Evolutionary conservation across 2,888 invertebrate genomes (phyloP), one percentile per base, ranked within the genome.

Genomic region (Ichneumon xanthorius): DNA sequence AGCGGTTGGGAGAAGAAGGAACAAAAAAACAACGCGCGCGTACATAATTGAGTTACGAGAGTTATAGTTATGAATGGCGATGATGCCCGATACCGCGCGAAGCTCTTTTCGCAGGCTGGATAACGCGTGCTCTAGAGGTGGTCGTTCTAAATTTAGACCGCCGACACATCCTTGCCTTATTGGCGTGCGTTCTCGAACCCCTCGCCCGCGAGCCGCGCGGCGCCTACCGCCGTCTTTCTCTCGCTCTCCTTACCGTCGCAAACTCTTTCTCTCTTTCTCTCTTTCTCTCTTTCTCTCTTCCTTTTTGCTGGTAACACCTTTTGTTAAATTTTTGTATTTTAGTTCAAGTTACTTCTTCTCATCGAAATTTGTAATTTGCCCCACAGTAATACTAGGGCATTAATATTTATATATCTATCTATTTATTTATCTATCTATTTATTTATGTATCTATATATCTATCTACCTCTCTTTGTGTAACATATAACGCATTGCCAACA

Each of bases 81-180:
- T 19, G 65, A 67, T 40, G 40, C n/a, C 30, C 50, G 65, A 65
- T 76, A 11, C 16, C 65, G 37, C 53, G 48, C 26, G 70, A 9
- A 55, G 55, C 67, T 33, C 14, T 58, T 37, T n/a, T n/a, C 65
- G 65, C 33, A 30, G 16, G 70, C 75, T 65, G 79, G 73, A 75
- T 33, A 71, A 70, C 75, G 63, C 65, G 58, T 71, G 45, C 67
- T 14, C 80, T 65, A 65, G 76, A 76, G 80, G 80, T 84, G 76
- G 72, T 76, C 75, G 48, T 76, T 84, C 76, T 80, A 80, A 80
- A 80, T 80, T 80, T 84, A 84, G 71, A 84, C 80, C 71, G 53
- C 33, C 82, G 75, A 76, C 82, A 72, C 77, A 82, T 82, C 77
- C 77, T 81, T 81, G 76, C 81, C 81, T 82, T 77, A 82, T 82